A percentile compares a stretch with the other conserved stretches of the same genome.
These are phyloP conservation scores for Nylanderia fulva DNA, from an alignment of 1,140 invertebrate species.

Conservation along the genomic window DNA sequence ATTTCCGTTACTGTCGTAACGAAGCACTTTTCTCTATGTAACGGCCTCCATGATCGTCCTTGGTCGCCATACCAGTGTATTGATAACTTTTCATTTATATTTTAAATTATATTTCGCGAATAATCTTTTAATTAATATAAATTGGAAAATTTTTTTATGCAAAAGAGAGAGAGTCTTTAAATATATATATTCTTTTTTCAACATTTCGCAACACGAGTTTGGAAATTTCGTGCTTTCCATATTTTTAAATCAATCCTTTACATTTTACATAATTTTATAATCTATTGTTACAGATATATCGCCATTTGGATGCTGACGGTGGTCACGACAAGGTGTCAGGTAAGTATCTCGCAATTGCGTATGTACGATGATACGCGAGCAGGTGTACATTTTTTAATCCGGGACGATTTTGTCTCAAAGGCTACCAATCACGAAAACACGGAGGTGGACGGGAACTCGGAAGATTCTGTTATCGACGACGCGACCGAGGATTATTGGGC, in stretches of 20 bases:
- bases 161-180: background rate
- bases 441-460: conserved; percentile 77
- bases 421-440: conserved; percentile 76
- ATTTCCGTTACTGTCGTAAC: background rate
- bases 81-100: background rate
- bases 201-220: background rate
- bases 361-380: too few relatives aligned
- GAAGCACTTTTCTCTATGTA: background rate
- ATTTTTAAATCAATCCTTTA: background rate
- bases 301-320: conserved; percentile 79
- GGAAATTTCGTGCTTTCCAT: background rate
- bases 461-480: conserved; percentile 81
- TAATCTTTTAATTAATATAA: background rate
- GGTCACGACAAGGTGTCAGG: conserved; percentile 77
- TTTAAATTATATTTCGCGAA: background rate
- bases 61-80: background rate
- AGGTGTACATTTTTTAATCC: background rate
- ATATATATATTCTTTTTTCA: background rate
- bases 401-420: conserved; percentile 57
- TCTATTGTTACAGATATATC: conserved; percentile 79
- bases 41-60: conserved; percentile 23
- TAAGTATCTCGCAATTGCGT: conserved; percentile 60
- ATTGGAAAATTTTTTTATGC: background rate
- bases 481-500: conserved; percentile 85
- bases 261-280: conserved; percentile 1